Conservation (phyloP, 2,797 vertebrate species). For the Myotis myotis region DNA sequence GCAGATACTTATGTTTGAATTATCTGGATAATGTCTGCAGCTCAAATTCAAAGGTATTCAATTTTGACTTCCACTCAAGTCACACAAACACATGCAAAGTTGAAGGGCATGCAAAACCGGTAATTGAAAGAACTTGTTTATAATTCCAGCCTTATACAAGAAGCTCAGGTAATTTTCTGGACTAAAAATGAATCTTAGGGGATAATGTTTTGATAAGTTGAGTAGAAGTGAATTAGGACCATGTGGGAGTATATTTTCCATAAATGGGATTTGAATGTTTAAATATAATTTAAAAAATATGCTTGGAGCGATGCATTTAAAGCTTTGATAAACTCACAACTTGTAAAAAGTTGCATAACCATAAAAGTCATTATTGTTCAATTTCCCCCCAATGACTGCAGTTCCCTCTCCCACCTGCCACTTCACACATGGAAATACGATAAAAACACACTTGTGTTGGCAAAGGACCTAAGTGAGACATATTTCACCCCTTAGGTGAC, state of each 20-base stretch:
- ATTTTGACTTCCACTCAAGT: constrained; percentile 52
- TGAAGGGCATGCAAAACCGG: constrained; percentile 12
- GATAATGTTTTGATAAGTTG: constrained; percentile 74
- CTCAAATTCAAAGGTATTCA: constrained; percentile 35
- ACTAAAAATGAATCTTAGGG: constrained; percentile 66
- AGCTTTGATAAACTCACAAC: constrained; percentile 39
- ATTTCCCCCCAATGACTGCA: background rate
- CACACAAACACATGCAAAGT: constrained; percentile 20
- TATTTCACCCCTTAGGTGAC: background rate
- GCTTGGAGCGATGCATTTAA: constrained; percentile 41
- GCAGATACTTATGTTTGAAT: constrained; percentile 7
- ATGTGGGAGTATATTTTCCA: constrained; percentile 57
- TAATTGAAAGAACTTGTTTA: constrained; percentile 57
- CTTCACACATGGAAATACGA: background rate
- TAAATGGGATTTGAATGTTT: constrained; percentile 48
- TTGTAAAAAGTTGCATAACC: constrained; percentile 45
- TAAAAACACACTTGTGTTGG: constrained; percentile 25
- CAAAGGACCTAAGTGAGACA: background rate
- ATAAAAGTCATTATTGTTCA: background rate
- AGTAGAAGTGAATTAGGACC: constrained; percentile 70
- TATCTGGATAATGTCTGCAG: constrained; percentile 44
- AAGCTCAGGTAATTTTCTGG: constrained; percentile 66
- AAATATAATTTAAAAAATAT: constrained; percentile 69
- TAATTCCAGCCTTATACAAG: constrained; percentile 50
- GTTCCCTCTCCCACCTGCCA: background rate